Evolutionary conservation across 2,797 vertebrate genomes (phyloP), one percentile per base, ranked within the genome.

Genomic region (Helarctos malayanus): DNA sequence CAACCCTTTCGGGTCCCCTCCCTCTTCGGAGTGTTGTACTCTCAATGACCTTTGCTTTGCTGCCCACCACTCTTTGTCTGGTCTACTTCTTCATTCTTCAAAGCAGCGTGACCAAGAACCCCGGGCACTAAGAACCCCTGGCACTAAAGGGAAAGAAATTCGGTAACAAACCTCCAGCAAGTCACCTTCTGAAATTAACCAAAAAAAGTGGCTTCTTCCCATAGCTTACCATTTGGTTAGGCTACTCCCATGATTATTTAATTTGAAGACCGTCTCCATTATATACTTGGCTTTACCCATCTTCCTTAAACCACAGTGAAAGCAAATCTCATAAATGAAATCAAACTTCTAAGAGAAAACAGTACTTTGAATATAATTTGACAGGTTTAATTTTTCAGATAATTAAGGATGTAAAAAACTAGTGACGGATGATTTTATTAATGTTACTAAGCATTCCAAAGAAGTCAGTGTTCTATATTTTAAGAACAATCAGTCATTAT

Each of bases 401-500:
- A 98, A 94, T 97, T 97, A 97, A 95, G 11, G 15, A 69, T 92
- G 71, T 38, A 86, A 54, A 71, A 97, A 94, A 38, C 85, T 29
- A 49, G 47, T 96, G 89, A 84, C 27, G 96, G 52, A 71, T 94
- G 14, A 89, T 96, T 92, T 71, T 91, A 94, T 94, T 90, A 82
- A 92, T 85, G 65, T 95, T 97, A 83, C 4, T 73, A 90, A 95
- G 45, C 54, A 27, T 52, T 95, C 23, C 89, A 73, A 95, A 85
- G 14, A 97, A 89, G n/a, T 80, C 57, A 90, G n/a, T 97, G 14
- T 63, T 79, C 96, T 96, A 75, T 12, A 81, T 93, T 94, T 57
- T 35, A 97, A 93, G 95, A 95, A 2, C 78, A 86, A 97, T 54
- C 49, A 81, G 89, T 1, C 84, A 45, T 91, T 89, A 94, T 29